A percentile compares a stretch with the other conserved stretches of the same genome.
These are phyloP conservation scores for Falcunculus frontatus DNA, from an alignment of 2,113 vertebrate species.

Conservation along the genomic window DNA sequence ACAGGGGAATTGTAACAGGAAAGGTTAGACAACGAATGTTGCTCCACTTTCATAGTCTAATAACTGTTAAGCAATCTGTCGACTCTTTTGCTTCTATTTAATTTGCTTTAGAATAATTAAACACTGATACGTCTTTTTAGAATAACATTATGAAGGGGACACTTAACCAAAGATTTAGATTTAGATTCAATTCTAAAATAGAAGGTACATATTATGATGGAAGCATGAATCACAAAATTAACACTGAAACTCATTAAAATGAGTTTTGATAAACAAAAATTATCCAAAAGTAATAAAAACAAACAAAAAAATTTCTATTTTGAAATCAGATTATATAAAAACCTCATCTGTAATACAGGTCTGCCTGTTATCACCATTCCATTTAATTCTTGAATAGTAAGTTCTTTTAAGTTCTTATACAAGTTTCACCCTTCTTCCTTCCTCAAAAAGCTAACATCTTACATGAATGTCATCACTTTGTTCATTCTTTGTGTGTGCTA, in stretches of 20 bases:
- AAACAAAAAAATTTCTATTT: background rate
- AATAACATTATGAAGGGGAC: background rate
- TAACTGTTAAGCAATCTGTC: background rate
- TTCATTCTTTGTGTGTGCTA: background rate
- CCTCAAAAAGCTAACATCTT: background rate
- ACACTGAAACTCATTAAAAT: background rate
- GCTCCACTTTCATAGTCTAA: background rate
- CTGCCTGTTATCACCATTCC: background rate
- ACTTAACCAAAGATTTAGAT: background rate
- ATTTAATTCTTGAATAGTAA: background rate
- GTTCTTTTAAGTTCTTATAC: background rate
- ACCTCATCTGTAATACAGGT: background rate
- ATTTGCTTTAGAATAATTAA: background rate
- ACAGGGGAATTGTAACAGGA: background rate
- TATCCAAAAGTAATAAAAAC: too few species aligned
- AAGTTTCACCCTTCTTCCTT: background rate
- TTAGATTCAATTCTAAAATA: background rate
- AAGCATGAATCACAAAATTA: background rate
- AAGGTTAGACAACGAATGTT: background rate
- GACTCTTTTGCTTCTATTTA: background rate
- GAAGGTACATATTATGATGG: background rate
- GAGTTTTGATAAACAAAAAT: background rate
- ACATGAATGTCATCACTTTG: background rate
- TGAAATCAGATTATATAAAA: background rate
- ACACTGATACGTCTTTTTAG: background rate